Percentiles rank a stretch among this genome's conserved stretches.
Evolutionary conservation across 2,888 invertebrate species (phyloP).

Genomic region (Drosophila prolongata): DNA sequence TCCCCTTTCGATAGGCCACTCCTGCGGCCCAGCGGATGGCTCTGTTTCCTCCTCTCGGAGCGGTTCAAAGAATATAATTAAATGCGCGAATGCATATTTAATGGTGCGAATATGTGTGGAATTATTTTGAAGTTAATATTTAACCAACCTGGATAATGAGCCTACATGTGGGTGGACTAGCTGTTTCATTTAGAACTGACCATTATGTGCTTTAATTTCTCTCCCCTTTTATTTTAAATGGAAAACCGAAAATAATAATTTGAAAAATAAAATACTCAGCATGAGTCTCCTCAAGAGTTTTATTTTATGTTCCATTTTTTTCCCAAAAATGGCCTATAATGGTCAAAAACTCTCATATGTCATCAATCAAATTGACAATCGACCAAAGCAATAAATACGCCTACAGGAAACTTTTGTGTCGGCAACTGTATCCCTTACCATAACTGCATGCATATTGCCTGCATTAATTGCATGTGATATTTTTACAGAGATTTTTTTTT

Average conservation of each 20-base stretch:
- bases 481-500: conserved; percentile 28
- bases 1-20: conserved; percentile 31
- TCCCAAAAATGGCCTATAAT: no score
- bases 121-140: conserved; percentile 23
- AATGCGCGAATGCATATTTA: conserved; percentile 43
- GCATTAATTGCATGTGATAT: conserved; percentile 30
- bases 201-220: no score
- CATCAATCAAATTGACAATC: no score
- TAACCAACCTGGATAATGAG: conserved; percentile 1
- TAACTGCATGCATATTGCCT: conserved; percentile 21
- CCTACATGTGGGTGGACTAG: not conserved
- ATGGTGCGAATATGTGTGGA: conserved; percentile 40
- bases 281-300: no score
- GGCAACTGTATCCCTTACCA: not conserved
- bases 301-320: no score
- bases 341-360: no score
- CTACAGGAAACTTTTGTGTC: not conserved
- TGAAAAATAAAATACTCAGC: no score
- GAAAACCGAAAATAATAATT: not conserved
- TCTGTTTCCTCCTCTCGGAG: conserved; percentile 27
- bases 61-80: conserved; percentile 39
- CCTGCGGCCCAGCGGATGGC: conserved; percentile 38
- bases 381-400: no score
- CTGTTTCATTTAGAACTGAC: not conserved
- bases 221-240: not conserved